Percentiles rank a stretch among this genome's conserved stretches.
Evolutionary conservation across 2,797 vertebrate species (phyloP).

Genomic region (Microctenopoma steveboyesi): DNA sequence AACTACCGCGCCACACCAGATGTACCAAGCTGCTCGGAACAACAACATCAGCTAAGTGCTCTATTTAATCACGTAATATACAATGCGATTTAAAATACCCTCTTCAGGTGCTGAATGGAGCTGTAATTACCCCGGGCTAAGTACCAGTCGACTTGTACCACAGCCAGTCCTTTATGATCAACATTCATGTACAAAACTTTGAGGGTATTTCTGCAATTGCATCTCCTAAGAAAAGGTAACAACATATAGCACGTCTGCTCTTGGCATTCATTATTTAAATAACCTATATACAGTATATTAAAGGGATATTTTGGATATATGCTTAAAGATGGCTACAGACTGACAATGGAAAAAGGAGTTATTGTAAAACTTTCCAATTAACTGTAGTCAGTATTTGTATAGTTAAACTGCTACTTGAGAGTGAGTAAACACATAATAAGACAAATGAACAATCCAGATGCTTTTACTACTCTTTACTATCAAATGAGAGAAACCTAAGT

Average conservation of each 20-base stretch:
- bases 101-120: constrained; percentile 13
- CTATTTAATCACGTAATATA: not conserved
- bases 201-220: constrained; percentile 10
- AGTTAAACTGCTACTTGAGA: too few species aligned
- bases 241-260: not conserved
- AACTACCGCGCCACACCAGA: too few species aligned
- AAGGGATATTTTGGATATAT: too few species aligned
- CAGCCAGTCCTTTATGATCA: constrained; percentile 6
- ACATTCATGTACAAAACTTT: constrained; percentile 28
- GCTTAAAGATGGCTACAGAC: too few species aligned
- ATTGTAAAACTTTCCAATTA: too few species aligned
- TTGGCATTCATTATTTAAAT: not conserved
- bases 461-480: too few species aligned
- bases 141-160: constrained; percentile 21
- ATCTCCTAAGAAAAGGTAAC: not conserved
- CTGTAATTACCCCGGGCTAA: constrained; percentile 13
- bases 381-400: too few species aligned
- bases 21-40: not conserved
- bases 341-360: too few species aligned
- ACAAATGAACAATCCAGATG: too few species aligned
- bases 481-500: not conserved
- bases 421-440: too few species aligned
- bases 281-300: too few species aligned
- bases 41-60: not conserved
- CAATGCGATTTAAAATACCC: not conserved